Evolutionary conservation across 1,140 invertebrate species (phyloP).

Genomic region (Drosophila mauritiana): DNA sequence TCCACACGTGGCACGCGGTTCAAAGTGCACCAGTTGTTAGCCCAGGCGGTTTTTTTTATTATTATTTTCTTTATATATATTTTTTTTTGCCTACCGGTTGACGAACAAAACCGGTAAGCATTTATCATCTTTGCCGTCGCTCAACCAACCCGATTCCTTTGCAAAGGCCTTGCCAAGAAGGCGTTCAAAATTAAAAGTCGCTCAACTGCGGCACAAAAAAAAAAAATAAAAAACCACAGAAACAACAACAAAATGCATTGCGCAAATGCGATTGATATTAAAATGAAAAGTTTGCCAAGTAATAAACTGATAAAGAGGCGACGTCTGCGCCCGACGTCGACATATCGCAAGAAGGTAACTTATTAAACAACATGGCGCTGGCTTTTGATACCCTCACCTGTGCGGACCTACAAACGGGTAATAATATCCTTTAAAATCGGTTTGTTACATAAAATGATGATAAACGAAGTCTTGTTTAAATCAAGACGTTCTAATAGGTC

Average conservation of each 20-base stretch:
- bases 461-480: neutral
- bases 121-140: slow-evolving; percentile 60
- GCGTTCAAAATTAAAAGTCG: slow-evolving; percentile 82
- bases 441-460: neutral
- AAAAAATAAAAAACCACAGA: slow-evolving; percentile 16
- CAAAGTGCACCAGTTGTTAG: slow-evolving; percentile 24
- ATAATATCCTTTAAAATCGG: neutral
- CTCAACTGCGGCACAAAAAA: slow-evolving; percentile 51
- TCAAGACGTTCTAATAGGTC: no score
- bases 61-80: neutral
- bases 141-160: slow-evolving; percentile 59
- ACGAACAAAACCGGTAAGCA: slow-evolving; percentile 62
- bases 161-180: slow-evolving; percentile 61
- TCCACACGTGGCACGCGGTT: slow-evolving; percentile 23
- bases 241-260: slow-evolving; percentile 63
- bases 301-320: slow-evolving; percentile 84
- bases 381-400: slow-evolving; percentile 42
- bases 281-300: slow-evolving; percentile 83
- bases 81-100: slow-evolving; percentile 15
- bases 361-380: slow-evolving; percentile 79
- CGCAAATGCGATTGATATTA: slow-evolving; percentile 81
- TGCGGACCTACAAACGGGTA: neutral
- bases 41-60: slow-evolving; percentile 7
- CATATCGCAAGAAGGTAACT: slow-evolving; percentile 80
- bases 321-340: slow-evolving; percentile 74